Conservation (phyloP, 2,113 vertebrate genomes). For the Paedocypris sp. region DNA sequence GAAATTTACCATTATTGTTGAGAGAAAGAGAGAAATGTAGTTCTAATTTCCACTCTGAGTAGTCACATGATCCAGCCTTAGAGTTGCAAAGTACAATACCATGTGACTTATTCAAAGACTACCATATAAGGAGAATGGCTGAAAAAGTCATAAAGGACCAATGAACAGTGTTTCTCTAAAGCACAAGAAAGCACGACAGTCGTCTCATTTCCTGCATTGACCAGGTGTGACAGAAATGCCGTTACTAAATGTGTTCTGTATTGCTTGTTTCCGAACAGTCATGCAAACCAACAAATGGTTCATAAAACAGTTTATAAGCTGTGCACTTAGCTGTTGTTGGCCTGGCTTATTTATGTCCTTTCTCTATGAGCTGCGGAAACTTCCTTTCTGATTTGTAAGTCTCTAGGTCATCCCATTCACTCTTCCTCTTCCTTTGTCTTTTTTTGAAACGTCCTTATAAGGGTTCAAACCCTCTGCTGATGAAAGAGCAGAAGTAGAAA, state of each 20-base stretch:
- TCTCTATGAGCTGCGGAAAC: background rate
- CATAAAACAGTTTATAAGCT: background rate
- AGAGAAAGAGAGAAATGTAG: background rate
- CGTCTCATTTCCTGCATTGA: conserved; percentile 3
- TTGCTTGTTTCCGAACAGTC: background rate
- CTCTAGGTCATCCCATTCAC: background rate
- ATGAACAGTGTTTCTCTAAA: background rate
- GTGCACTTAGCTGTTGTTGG: background rate
- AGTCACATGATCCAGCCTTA: conserved; percentile 12
- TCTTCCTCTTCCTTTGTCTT: conserved; percentile 14
- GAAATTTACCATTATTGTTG: no score
- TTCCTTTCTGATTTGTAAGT: conserved; percentile 20
- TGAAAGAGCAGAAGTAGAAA: background rate
- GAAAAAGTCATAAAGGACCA: conserved; percentile 18
- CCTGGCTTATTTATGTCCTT: conserved; percentile 7
- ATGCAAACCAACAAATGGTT: background rate
- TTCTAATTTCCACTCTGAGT: conserved; percentile 13
- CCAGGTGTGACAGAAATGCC: no score
- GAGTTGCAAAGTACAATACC: background rate
- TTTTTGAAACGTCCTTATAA: conserved; percentile 30
- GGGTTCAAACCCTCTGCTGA: conserved; percentile 8
- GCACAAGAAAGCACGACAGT: background rate
- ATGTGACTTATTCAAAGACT: conserved; percentile 21
- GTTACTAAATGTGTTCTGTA: no score
- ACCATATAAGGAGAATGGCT: conserved; percentile 27